phyloP scores from a whole-genome alignment of 2,113 vertebrate species.

The Saccopteryx bilineata region DNA sequence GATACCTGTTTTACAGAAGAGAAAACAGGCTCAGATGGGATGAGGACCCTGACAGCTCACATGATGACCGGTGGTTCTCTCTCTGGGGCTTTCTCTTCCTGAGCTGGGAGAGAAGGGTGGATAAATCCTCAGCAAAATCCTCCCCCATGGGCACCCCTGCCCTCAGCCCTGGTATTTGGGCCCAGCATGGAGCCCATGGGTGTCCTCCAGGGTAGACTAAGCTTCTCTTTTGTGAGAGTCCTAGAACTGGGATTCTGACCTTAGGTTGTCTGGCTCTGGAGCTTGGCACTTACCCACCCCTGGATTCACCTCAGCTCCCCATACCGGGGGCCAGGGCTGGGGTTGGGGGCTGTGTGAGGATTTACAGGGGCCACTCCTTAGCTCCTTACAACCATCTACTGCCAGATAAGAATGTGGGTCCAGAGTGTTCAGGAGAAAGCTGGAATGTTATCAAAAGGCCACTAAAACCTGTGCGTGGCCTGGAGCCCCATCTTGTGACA shows the following conservation, averaged over 20 bases:
- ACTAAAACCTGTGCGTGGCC: background rate
- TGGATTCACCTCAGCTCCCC: background rate
- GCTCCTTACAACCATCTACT: accelerated
- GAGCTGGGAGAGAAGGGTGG: background rate
- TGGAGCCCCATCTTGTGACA: background rate
- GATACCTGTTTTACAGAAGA: background rate
- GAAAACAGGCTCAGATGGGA: background rate
- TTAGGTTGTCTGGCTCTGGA: background rate
- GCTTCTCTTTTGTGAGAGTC: background rate
- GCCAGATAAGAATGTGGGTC: background rate
- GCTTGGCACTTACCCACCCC: background rate
- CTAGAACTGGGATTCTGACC: background rate
- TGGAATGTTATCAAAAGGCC: background rate
- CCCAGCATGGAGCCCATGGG: background rate
- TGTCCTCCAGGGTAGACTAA: background rate
- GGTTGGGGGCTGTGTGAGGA: background rate
- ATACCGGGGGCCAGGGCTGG: background rate
- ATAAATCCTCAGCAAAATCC: background rate
- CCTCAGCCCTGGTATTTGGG: background rate
- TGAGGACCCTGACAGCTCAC: background rate
- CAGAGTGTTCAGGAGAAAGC: background rate
- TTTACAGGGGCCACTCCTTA: background rate
- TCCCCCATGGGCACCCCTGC: too few species aligned
- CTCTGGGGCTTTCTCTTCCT: background rate
- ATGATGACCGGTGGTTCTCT: background rate